These are phyloP conservation scores for Eupeodes latifasciatus DNA, from an alignment of 2,888 invertebrate genomes.

Conservation along the genomic window DNA sequence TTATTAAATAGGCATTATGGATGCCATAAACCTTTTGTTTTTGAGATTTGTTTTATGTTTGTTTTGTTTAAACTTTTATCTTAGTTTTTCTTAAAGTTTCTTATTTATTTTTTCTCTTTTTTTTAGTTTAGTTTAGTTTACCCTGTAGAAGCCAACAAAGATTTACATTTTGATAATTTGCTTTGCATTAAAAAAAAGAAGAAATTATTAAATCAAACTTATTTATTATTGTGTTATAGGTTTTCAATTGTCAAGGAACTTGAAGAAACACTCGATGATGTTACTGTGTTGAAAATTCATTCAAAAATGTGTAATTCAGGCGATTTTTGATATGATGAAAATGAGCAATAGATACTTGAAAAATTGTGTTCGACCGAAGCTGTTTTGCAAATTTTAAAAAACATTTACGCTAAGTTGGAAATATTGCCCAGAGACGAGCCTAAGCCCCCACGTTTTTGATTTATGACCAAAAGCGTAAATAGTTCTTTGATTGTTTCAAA, in stretches of 20 bases:
- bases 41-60: conserved; percentile 4
- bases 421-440: no score
- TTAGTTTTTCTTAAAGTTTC: not conserved
- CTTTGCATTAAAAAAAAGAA: not conserved
- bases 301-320: no score
- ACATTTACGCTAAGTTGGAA: no score
- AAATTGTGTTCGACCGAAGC: no score
- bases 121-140: conserved; percentile 27
- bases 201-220: not conserved
- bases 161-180: conserved; percentile 24
- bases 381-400: no score
- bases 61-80: not conserved
- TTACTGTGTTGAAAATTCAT: not conserved
- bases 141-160: conserved; percentile 68
- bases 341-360: no score
- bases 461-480: no score
- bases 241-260: conserved; percentile 4
- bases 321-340: no score
- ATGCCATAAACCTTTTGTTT: conserved; percentile 71
- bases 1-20: conserved; percentile 62
- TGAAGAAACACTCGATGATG: not conserved
- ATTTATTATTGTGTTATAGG: not conserved
- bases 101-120: not conserved
- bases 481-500: no score
- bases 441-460: no score